Evolutionary conservation across 2,113 vertebrate species (phyloP).

Genomic region (Pyrgilauda ruficollis): DNA sequence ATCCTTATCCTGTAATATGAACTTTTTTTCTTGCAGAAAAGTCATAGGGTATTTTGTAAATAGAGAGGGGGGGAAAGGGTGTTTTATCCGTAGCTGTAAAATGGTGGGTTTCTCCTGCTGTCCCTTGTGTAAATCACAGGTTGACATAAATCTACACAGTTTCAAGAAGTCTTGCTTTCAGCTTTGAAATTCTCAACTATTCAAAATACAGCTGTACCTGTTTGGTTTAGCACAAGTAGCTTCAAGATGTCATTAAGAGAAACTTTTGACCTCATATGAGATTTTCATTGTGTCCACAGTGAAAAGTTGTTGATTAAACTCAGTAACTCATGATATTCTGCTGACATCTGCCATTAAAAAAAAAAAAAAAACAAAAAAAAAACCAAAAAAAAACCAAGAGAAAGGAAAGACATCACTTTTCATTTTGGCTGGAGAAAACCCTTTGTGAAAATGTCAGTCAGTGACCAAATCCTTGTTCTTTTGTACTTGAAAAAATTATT

Average conservation of each 20-base stretch:
- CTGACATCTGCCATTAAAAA: neutral
- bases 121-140: neutral
- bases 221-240: neutral
- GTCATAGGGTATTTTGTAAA: neutral
- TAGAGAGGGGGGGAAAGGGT: too few relatives aligned
- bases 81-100: neutral
- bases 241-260: neutral
- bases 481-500: neutral
- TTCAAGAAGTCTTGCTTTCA: neutral
- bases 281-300: neutral
- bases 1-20: neutral
- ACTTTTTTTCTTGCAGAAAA: neutral
- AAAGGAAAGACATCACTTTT: neutral
- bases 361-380: neutral
- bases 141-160: neutral
- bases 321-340: neutral
- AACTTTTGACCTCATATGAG: neutral
- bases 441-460: neutral
- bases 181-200: neutral
- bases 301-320: conserved; percentile 35
- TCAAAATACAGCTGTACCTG: neutral
- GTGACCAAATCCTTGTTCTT: neutral
- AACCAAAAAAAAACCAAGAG: too few relatives aligned
- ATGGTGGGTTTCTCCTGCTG: neutral
- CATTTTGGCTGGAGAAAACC: neutral